phyloP scores from a whole-genome alignment of 2,113 vertebrate species.

The Pangasianodon gigas region DNA sequence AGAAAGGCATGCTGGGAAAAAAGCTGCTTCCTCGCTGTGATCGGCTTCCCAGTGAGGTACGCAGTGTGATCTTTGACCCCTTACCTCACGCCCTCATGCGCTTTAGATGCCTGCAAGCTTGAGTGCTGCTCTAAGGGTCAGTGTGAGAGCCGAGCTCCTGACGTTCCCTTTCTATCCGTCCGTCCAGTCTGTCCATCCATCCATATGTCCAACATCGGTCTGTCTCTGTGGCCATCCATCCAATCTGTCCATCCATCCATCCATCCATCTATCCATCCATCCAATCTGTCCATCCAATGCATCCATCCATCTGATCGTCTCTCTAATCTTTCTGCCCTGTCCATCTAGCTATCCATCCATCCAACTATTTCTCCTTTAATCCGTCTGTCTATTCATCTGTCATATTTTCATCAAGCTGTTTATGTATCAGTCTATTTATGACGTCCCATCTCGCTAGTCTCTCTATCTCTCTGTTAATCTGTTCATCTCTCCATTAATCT shows the following conservation, averaged over 20 bases:
- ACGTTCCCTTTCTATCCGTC: background rate
- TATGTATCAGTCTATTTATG: background rate
- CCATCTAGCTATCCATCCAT: background rate
- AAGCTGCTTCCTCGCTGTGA: background rate
- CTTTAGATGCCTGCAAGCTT: background rate
- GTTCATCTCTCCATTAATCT: too few relatives aligned
- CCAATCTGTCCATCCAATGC: background rate
- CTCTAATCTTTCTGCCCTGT: background rate
- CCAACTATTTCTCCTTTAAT: background rate
- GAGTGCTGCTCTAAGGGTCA: background rate
- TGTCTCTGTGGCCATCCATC: background rate
- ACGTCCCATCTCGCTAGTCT: background rate
- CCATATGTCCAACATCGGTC: too few relatives aligned
- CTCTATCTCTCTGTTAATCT: background rate
- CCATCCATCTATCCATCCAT: background rate
- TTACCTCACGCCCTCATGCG: background rate
- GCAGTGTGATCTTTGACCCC: constrained; percentile 21
- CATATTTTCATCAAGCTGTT: background rate
- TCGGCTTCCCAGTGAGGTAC: constrained; percentile 35
- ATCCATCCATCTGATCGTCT: background rate
- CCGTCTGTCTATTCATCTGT: background rate
- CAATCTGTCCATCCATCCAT: background rate
- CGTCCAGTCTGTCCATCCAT: background rate
- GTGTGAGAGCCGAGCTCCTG: background rate
- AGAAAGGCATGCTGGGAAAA: background rate